phyloP scores from a whole-genome alignment of 2,888 invertebrate genomes.

The Scelioninae gen. 2 region DNA sequence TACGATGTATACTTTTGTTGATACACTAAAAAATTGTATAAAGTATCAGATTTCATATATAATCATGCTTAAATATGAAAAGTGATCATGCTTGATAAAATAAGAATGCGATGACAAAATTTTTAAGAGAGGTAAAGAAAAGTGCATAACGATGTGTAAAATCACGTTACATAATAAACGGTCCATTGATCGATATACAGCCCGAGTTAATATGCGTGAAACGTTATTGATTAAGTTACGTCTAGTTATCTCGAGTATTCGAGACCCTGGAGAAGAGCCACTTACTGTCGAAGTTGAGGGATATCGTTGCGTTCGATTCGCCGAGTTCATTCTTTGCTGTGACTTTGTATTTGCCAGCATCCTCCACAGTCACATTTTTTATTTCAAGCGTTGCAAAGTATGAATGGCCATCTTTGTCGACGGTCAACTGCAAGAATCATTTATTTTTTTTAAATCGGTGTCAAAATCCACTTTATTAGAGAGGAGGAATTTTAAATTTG shows the following conservation, averaged over 20 bases:
- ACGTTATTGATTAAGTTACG: slow-evolving; percentile 52
- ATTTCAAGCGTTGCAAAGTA: slow-evolving; percentile 96
- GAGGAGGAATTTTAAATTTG: too few species aligned
- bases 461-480: too few species aligned
- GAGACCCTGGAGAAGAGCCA: slow-evolving; percentile 67
- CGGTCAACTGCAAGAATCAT: slow-evolving; percentile 81
- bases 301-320: slow-evolving; percentile 97
- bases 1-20: slow-evolving; percentile 36
- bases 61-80: slow-evolving; percentile 25
- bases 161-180: slow-evolving; percentile 57
- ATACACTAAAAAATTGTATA: too few species aligned
- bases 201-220: slow-evolving; percentile 67
- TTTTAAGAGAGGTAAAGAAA: slow-evolving; percentile 32
- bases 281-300: slow-evolving; percentile 99
- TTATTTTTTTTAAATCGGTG: not conserved
- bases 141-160: slow-evolving; percentile 29
- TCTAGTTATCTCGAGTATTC: slow-evolving; percentile 45
- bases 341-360: slow-evolving; percentile 97
- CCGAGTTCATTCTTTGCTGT: slow-evolving; percentile 98
- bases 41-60: slow-evolving; percentile 1
- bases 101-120: slow-evolving; percentile 43
- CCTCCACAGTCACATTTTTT: slow-evolving; percentile 95
- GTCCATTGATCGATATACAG: slow-evolving; percentile 71
- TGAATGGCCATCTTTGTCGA: slow-evolving; percentile 94
- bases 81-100: slow-evolving; percentile 52